phyloP scores from a whole-genome alignment of 2,113 vertebrate species.

The Sakesphorus luctuosus region DNA sequence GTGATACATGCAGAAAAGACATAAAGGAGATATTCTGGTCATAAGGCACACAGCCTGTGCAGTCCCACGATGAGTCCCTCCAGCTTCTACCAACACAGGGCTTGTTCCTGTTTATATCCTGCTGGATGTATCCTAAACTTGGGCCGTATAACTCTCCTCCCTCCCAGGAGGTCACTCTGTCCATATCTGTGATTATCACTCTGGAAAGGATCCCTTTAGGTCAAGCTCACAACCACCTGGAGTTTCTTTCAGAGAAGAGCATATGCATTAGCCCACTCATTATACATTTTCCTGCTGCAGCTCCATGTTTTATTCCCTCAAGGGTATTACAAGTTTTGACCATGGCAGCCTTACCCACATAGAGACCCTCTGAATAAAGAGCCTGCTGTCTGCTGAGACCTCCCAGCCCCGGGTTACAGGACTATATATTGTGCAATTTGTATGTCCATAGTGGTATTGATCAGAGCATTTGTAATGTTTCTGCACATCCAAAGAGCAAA shows the following conservation, averaged over 20 bases:
- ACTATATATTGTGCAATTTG: neutral
- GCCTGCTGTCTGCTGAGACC: neutral
- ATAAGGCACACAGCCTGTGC: neutral
- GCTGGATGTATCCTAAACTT: neutral
- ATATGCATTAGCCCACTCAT: neutral
- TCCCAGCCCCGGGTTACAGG: neutral
- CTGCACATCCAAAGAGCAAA: conserved; percentile 35
- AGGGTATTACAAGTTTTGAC: neutral
- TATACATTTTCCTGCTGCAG: neutral
- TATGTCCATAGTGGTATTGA: conserved; percentile 11
- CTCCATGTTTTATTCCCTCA: neutral
- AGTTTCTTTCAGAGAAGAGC: neutral
- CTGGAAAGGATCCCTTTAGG: conserved; percentile 6
- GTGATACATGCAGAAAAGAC: neutral
- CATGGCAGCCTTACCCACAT: neutral
- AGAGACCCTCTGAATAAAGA: neutral
- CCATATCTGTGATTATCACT: neutral
- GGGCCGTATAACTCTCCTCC: neutral
- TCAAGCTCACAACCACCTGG: conserved; percentile 9
- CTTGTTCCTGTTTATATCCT: neutral
- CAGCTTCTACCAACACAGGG: neutral
- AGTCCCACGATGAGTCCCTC: neutral
- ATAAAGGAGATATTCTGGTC: neutral
- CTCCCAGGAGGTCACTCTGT: neutral
- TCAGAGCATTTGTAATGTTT: conserved; percentile 30